Base-by-base conservation (phyloP, 2,888 invertebrate genomes). In the Seira ritae region DNA sequence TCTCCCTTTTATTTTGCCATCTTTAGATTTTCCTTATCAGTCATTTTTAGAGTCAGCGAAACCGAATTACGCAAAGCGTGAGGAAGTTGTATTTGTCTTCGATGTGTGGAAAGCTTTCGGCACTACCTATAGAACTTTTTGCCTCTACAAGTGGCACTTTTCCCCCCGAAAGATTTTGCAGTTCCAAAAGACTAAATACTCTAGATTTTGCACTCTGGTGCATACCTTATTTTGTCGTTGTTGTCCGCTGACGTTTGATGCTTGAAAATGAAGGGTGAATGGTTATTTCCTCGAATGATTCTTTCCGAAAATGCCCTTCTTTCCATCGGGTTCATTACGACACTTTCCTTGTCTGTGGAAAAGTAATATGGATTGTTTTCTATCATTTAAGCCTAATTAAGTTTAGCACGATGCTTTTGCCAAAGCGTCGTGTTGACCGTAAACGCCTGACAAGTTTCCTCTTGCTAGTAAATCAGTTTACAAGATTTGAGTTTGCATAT, bases 11-110 rank as follows among this genome's bases (percentile, higher is more conserved):
- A 20, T 55, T 68, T 37, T 77, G 23, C 42, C 67, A 46, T 37
- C 55, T 55, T 55, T 55, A 31, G 70, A 70, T 76, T 78, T 78
- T 15, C 55, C 55, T 78, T 70, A 71, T 78, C 77, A 70, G 70
- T n/a, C n/a, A 55, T 55, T 55, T 70, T 65, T 62, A 70, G 65
- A 78, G 65, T 67, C 67, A 65, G 65, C 65, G 19, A 19, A 42
- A 46, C 50, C 23, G 4, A 31, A 31, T 23, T 31, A 23, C n/a
- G 24, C 31, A 68, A 22, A 68, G 50, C 19, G 50, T n/a, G n/a
- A 4, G 31, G 31, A 31, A 31, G 8, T 4, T 8, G 31, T 31
- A 31, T 31, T 31, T 31, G 3, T 55, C 17, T 12, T 17, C 15
- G 55, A 8, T 17, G 55, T 55, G 70, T 15, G 68, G 60, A 37